Base-by-base conservation (phyloP, 2,113 vertebrate species). In the Hystrix brachyura region DNA sequence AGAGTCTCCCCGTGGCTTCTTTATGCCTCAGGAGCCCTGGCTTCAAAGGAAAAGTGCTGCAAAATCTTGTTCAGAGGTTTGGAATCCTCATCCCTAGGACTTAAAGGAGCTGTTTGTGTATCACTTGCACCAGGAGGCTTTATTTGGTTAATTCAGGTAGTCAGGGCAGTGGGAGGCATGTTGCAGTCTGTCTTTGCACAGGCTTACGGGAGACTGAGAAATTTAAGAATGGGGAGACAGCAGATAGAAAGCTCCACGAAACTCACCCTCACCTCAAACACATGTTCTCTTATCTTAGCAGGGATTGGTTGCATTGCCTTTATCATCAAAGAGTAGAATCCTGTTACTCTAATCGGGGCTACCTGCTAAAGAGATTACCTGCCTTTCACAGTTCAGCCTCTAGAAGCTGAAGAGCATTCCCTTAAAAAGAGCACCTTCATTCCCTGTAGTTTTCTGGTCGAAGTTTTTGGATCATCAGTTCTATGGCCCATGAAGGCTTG, bases 121-220 rank as follows among this genome's bases (percentile, higher is more conserved):
- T 87, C 65, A 51, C 11, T 53, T 71, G 38, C 2, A 17, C n/a
- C 9, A 69, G 48, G 72, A 83, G 32, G 34, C 32, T n/a, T 53
- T 64, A 60, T 29, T 21, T 91, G 34, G 7, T 71, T 82, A 53
- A 74, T 82, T 82, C 15, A 81, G 79, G 46, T 3, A 8, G 8
- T 72, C 2, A 57, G 84, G 67, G 29, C 64, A 60, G 17, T 7
- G 19, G 81, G 76, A 27, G 62, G 27, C 46, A 19, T 19, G 12
- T 25, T 48, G 15, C 3, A 38, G 21, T 71, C 19, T 46, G 21
- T 85, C 90, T 23, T 65, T 78, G 38, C 21, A 18, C 18, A 74
- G 93, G 27, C 76, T 93, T 74, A 4, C 59, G 27, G 43, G 46
- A 92, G 25, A 81, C 8, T 10, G 85, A 90, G 46, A n/a, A 90